A percentile compares a stretch with the other conserved stretches of the same genome.
These are phyloP conservation scores for Drosophila bocqueti DNA, from an alignment of 1,140 invertebrate species.

Conservation along the genomic window DNA sequence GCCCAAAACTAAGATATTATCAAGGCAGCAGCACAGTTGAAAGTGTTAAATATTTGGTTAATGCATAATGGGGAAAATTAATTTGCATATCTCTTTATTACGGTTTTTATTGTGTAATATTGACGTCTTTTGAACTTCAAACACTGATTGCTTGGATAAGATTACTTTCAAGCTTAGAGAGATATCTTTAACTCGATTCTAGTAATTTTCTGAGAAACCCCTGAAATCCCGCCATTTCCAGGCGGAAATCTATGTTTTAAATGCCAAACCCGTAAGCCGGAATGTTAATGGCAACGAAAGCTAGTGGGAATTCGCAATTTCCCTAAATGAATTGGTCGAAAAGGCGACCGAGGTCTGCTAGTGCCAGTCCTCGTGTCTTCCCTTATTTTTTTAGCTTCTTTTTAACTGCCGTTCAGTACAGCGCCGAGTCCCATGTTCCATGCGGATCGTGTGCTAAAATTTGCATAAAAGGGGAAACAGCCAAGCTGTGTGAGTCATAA, in stretches of 20 bases:
- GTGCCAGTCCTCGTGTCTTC: constrained; percentile 6
- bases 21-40: constrained; percentile 4
- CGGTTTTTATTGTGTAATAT: constrained; percentile 4
- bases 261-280: constrained; percentile 6
- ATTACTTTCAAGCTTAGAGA: neutral
- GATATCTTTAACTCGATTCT: neutral
- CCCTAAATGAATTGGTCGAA: constrained; percentile 27
- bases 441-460: constrained; percentile 36
- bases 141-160: neutral
- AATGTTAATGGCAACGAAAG: constrained; percentile 15
- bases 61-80: constrained; percentile 30
- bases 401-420: constrained; percentile 13
- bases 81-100: constrained; percentile 10
- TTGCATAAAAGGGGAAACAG: constrained; percentile 24
- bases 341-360: neutral
- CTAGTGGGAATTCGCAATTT: constrained; percentile 33
- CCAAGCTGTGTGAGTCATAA: constrained; percentile 31
- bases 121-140: neutral
- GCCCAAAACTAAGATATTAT: constrained; percentile 4
- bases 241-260: neutral
- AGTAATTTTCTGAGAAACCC: too few species aligned
- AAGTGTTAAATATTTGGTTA: constrained; percentile 34
- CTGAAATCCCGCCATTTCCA: neutral
- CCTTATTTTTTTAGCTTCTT: constrained; percentile 10
- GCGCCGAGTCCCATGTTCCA: constrained; percentile 22